Conservation (phyloP, 2,113 vertebrate genomes). For the Syrmaticus mikado region DNA sequence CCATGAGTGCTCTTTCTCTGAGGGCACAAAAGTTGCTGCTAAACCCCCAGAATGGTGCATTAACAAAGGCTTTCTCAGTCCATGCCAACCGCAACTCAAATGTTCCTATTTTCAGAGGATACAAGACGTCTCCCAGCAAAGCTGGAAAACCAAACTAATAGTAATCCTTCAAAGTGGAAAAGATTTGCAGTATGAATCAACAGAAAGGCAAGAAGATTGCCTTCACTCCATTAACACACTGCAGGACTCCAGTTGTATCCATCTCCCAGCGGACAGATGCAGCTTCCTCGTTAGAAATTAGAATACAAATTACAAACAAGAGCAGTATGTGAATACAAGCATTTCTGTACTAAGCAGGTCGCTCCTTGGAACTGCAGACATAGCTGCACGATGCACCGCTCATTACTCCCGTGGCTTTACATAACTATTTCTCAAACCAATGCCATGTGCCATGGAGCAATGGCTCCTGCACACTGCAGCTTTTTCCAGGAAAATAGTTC, state of each 20-base stretch:
- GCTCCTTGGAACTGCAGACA: background rate
- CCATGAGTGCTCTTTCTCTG: background rate
- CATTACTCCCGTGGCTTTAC: background rate
- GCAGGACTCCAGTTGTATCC: background rate
- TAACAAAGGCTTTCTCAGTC: conserved; percentile 8
- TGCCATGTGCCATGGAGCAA: background rate
- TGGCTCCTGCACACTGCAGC: background rate
- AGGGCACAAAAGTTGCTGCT: background rate
- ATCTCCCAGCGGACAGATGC: background rate
- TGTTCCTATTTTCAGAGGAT: conserved; percentile 51
- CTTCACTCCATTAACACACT: background rate
- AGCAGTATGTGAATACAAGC: background rate
- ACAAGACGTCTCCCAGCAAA: background rate
- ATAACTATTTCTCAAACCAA: background rate
- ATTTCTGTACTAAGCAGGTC: background rate
- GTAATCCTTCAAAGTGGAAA: conserved; percentile 23
- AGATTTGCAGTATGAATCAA: conserved; percentile 42
- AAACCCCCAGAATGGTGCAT: background rate
- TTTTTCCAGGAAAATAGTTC: background rate
- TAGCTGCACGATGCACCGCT: background rate
- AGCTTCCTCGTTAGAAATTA: background rate
- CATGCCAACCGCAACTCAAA: conserved; percentile 26
- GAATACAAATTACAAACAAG: background rate
- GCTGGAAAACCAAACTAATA: conserved; percentile 59
- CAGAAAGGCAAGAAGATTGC: conserved; percentile 20